These are phyloP conservation scores for Rhamphomyia laevipes DNA, from an alignment of 2,888 invertebrate species.

Conservation along the genomic window DNA sequence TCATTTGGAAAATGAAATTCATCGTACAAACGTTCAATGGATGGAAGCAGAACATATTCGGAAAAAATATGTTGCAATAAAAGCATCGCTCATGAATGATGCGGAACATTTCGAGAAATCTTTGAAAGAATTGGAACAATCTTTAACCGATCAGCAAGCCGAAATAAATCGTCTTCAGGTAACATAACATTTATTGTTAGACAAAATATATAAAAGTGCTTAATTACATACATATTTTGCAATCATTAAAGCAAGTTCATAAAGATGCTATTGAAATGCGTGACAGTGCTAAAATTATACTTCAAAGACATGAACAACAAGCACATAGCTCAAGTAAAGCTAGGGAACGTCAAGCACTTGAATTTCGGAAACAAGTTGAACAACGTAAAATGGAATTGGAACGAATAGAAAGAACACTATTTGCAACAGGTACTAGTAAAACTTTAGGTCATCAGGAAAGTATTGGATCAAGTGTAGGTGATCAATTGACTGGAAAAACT, in stretches of 20 bases:
- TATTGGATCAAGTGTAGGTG: constrained; percentile 41
- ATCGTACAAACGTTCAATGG: constrained; percentile 68
- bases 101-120: constrained; percentile 63
- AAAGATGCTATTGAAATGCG: constrained; percentile 63
- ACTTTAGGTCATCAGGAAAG: constrained; percentile 47
- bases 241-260: constrained; percentile 45
- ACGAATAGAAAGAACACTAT: constrained; percentile 63
- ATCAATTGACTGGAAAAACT: constrained; percentile 32
- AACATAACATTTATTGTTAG: constrained; percentile 6
- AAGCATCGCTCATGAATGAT: constrained; percentile 55
- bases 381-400: constrained; percentile 62
- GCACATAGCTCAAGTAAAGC: constrained; percentile 54
- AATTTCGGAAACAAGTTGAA: constrained; percentile 56
- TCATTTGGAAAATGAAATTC: constrained; percentile 68
- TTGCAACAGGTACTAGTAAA: constrained; percentile 45
- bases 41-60: constrained; percentile 69
- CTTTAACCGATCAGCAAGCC: constrained; percentile 52
- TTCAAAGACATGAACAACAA: constrained; percentile 57
- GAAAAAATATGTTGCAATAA: constrained; percentile 63
- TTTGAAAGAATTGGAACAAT: constrained; percentile 54
- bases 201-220: not conserved
- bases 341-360: constrained; percentile 49
- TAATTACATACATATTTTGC: not conserved
- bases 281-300: constrained; percentile 52
- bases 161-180: constrained; percentile 68